Conservation (phyloP, 1,140 invertebrate species). For the Papilio polyxenes region DNA sequence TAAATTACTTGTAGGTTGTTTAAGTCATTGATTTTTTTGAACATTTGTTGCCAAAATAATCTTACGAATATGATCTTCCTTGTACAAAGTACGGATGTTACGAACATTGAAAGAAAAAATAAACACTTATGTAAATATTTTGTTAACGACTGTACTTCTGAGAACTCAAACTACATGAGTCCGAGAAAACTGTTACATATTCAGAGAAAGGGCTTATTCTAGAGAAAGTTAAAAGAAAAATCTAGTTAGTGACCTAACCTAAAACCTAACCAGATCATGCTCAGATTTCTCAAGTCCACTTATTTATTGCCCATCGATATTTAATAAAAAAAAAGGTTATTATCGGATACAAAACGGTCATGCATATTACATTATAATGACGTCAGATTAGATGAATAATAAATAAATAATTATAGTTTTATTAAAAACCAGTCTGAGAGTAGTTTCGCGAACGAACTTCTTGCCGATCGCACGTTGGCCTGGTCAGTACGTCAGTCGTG, state of each 20-base stretch:
- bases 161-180: background rate
- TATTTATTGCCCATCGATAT: background rate
- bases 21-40: no score
- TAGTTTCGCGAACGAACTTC: background rate
- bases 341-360: background rate
- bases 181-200: background rate
- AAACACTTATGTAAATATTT: background rate
- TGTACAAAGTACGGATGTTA: background rate
- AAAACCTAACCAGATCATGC: background rate
- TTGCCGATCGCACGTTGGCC: no score
- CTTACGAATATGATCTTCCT: no score
- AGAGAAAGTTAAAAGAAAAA: background rate
- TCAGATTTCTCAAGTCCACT: no score
- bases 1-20: no score
- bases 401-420: background rate
- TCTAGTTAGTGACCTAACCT: background rate
- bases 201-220: background rate
- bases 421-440: background rate
- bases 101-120: background rate
- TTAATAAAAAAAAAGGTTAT: background rate
- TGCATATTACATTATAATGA: background rate
- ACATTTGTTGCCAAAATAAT: no score
- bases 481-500: no score
- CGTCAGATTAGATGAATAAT: background rate
- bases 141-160: background rate